Percentiles rank a stretch among this genome's conserved stretches.
phyloP scores from a whole-genome alignment of 2,797 vertebrate genomes.

The Limosa lapponica region DNA sequence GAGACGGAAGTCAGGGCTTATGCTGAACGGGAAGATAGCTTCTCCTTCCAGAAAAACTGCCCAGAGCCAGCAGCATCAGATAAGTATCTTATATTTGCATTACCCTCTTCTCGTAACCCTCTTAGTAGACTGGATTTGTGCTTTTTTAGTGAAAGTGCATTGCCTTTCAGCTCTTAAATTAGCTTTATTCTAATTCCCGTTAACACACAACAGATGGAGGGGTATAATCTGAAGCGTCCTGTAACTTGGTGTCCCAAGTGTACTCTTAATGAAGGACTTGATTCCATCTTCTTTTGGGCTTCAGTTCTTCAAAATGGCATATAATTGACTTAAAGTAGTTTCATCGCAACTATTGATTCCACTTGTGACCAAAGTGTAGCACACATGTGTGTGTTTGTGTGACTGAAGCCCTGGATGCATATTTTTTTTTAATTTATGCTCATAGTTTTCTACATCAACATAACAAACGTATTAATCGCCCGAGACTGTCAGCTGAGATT shows the following conservation, averaged over 20 bases:
- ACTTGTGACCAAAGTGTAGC: neutral
- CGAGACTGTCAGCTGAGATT: neutral
- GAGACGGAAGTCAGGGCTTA: neutral
- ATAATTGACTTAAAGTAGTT: neutral
- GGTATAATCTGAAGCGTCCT: constrained; percentile 13
- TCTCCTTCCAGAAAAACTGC: constrained; percentile 17
- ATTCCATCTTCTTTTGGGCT: neutral
- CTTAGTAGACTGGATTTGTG: constrained; percentile 35
- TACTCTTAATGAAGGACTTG: neutral
- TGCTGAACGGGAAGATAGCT: neutral
- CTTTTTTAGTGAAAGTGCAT: constrained; percentile 64
- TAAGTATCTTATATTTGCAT: constrained; percentile 56
- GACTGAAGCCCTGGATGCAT: neutral
- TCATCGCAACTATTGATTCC: neutral
- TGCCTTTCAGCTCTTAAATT: constrained; percentile 48
- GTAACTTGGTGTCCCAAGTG: neutral
- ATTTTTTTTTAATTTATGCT: neutral
- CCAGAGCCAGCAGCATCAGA: neutral
- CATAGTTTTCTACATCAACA: neutral
- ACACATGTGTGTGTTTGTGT: neutral
- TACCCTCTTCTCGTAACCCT: neutral
- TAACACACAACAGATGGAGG: constrained; percentile 42
- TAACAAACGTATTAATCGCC: neutral
- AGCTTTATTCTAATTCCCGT: constrained; percentile 49
- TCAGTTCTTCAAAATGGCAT: neutral